Evolutionary conservation across 2,888 invertebrate species (phyloP).

Genomic region (Scaptomyza polygonia): DNA sequence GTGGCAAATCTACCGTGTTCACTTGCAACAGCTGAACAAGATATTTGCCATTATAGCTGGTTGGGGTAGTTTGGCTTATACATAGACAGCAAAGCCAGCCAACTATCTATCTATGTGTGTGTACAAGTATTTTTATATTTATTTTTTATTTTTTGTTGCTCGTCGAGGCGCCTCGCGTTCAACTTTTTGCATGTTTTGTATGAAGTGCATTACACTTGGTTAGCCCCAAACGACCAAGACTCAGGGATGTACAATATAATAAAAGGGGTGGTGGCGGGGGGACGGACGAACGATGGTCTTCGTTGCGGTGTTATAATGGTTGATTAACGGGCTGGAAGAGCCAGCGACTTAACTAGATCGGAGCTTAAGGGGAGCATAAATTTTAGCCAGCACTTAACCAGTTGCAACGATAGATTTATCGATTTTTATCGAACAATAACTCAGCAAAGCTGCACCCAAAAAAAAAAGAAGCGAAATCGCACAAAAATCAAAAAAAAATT

Average conservation of each 20-base stretch:
- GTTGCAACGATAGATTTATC: slow-evolving; percentile 21
- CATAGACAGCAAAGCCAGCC: slow-evolving; percentile 30
- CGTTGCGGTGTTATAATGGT: slow-evolving; percentile 27
- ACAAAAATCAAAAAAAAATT: too few relatives aligned
- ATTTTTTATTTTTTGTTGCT: too few relatives aligned
- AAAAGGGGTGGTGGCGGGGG: not conserved
- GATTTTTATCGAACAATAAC: slow-evolving; percentile 19
- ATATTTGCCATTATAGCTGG: not conserved
- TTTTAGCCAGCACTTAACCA: slow-evolving; percentile 9
- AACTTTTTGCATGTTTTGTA: slow-evolving; percentile 47
- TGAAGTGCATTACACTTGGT: slow-evolving; percentile 41
- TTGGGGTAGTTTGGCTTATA: slow-evolving; percentile 16
- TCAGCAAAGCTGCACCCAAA: not conserved
- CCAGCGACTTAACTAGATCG: slow-evolving; percentile 39
- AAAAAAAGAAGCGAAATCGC: too few relatives aligned
- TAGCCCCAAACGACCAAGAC: slow-evolving; percentile 15
- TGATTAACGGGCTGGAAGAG: slow-evolving; percentile 49
- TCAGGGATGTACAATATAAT: too few relatives aligned
- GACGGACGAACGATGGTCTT: slow-evolving; percentile 8
- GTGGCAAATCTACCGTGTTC: slow-evolving; percentile 61
- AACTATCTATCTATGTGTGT: slow-evolving; percentile 4
- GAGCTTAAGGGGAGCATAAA: slow-evolving; percentile 6
- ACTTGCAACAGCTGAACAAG: slow-evolving; percentile 45
- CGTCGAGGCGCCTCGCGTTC: slow-evolving; percentile 22
- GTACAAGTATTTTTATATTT: not conserved